Conservation (phyloP, 2,113 vertebrate species). For the Oceanites oceanicus region DNA sequence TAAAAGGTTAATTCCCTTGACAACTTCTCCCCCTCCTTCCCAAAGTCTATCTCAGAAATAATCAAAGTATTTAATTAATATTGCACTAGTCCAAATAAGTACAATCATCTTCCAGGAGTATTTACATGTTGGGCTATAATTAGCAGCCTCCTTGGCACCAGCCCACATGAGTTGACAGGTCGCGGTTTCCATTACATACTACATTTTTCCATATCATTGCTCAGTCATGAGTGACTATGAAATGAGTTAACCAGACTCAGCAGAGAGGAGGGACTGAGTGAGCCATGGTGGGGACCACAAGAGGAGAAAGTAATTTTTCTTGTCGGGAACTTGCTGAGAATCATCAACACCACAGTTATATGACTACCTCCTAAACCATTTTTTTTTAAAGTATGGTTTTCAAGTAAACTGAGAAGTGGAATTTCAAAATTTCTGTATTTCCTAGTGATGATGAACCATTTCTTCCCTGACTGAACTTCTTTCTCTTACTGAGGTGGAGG, state of each 20-base stretch:
- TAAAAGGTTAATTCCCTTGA: slow-evolving; percentile 14
- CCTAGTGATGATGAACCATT: background rate
- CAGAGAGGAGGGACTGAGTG: background rate
- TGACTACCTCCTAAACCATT: background rate
- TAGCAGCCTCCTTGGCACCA: slow-evolving; percentile 46
- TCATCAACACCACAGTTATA: background rate
- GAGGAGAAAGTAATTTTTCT: background rate
- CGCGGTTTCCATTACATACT: slow-evolving; percentile 38
- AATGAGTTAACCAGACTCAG: background rate
- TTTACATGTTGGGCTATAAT: slow-evolving; percentile 52
- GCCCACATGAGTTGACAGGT: slow-evolving; percentile 14
- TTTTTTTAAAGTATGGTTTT: background rate
- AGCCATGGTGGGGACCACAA: background rate
- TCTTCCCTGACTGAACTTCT: background rate
- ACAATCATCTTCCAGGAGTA: slow-evolving; percentile 48
- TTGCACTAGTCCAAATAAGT: slow-evolving; percentile 50
- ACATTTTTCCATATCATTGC: slow-evolving; percentile 14
- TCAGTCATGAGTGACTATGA: slow-evolving; percentile 10
- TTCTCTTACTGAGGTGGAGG: background rate
- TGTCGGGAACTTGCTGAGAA: background rate
- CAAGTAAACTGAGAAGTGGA: background rate
- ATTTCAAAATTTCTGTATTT: background rate
- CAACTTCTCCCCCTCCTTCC: background rate
- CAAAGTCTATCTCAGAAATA: slow-evolving; percentile 37
- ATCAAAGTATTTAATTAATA: slow-evolving; percentile 59